Evolutionary conservation across 2,888 invertebrate genomes (phyloP), one percentile per base, ranked within the genome.

Genomic region (Diachrysia chrysitis): DNA sequence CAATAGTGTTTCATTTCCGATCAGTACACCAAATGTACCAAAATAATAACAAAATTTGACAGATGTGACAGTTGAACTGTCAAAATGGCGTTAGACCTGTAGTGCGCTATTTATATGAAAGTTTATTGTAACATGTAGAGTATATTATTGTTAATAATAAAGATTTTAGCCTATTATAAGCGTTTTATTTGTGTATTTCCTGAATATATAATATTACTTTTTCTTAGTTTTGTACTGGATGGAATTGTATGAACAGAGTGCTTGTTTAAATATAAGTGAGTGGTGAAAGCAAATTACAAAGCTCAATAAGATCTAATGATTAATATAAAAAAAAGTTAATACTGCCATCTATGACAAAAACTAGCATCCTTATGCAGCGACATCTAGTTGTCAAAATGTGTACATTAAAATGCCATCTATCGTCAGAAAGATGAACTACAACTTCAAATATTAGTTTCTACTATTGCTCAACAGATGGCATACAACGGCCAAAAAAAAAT

Each of bases 61-160:
- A 71, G 37, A 25, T 57, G 32, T 67, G 82, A 81, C 84, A 84
- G 85, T 83, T 59, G 58, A 76, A 77, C 83, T 85, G 84, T 85
- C 81, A 75, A 60, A 61, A 66, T 67, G 72, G 71, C 69, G 81
- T 71, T 63, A 32, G 25, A 69, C 73, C 57, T 63, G 78, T 84
- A 83, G 85, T 75, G 73, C 71, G 82, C 87, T 87, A 85, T 93
- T 92, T 92, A 89, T 92, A 92, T 90, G 88, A 81, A 91, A 87
- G 90, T 93, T 92, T 92, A 93, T 90, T 90, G 89, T 92, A 90
- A 92, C 87, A 81, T 90, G 93, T 94, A 94, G 93, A 95, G 90
- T 94, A 95, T 95, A 95, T 95, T 83, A 91, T 93, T 95, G 95
- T 95, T 95, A 94, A 94, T 93, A 93, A 91, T 95, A 95, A 94